A percentile compares a stretch with the other conserved stretches of the same genome.
These are phyloP conservation scores for Hiodon tergisus DNA, from an alignment of 2,113 vertebrate species.

Conservation along the genomic window DNA sequence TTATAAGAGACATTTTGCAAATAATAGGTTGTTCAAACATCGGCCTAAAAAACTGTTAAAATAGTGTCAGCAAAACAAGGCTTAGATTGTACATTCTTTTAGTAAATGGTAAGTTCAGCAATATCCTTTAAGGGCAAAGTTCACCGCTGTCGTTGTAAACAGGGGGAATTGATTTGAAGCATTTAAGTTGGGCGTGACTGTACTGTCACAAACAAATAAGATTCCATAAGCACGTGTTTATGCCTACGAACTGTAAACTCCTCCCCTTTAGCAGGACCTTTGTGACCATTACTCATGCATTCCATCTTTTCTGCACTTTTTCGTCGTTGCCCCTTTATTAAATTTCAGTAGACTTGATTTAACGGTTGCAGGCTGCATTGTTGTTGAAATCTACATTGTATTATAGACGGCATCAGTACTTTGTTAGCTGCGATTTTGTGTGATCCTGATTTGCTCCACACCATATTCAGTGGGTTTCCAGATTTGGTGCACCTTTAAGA, in stretches of 20 bases:
- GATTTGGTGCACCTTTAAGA: too few species aligned
- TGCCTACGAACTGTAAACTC: not conserved
- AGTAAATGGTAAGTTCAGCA: not conserved
- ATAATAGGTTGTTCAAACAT: too few species aligned
- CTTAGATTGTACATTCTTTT: not conserved
- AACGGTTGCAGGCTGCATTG: not conserved
- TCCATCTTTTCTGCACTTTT: too few species aligned
- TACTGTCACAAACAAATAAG: not conserved
- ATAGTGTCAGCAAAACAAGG: too few species aligned
- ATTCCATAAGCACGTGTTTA: not conserved
- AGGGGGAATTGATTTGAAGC: too few species aligned
- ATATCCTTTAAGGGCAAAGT: too few species aligned
- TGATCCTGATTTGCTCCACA: not conserved
- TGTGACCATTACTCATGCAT: too few species aligned
- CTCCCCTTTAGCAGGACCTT: not conserved
- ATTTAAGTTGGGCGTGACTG: not conserved
- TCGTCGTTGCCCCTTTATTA: not conserved
- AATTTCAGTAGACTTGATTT: not conserved
- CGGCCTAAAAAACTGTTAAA: too few species aligned
- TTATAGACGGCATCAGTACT: not conserved
- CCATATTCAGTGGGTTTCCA: not conserved
- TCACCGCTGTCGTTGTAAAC: too few species aligned
- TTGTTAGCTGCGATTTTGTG: not conserved
- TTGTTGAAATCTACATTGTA: not conserved
- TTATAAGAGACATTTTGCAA: too few species aligned